These are phyloP conservation scores for Ciconia nigra DNA, from an alignment of 2,797 vertebrate genomes.

Conservation along the genomic window DNA sequence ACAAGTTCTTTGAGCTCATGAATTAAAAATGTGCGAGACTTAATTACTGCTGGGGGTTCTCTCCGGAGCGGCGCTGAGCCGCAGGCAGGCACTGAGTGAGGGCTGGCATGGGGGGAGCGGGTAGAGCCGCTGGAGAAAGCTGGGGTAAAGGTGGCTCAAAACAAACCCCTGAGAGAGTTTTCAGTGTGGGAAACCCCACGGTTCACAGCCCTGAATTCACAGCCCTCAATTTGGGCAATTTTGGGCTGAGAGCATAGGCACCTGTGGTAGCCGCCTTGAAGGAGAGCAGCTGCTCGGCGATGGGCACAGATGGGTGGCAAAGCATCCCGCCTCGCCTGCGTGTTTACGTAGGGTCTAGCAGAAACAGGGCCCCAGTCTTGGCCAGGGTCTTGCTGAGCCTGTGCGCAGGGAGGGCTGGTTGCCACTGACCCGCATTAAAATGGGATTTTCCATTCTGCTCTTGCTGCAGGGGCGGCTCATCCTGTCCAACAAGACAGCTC, in stretches of 20 bases:
- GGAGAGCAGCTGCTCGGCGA: rapidly evolving
- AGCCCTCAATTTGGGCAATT: not conserved
- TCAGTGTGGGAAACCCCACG: rapidly evolving
- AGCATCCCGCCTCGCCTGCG: not conserved
- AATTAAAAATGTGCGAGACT: conserved; percentile 4
- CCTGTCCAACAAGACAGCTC: conserved; percentile 92
- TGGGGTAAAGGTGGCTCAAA: not conserved
- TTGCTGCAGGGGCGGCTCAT: conserved; percentile 85
- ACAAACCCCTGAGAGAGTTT: not conserved
- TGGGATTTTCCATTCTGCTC: not conserved
- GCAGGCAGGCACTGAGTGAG: not conserved
- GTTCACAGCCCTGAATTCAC: not conserved
- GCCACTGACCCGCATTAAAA: not conserved
- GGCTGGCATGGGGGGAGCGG: not conserved
- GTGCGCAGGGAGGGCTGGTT: rapidly evolving
- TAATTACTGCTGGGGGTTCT: not conserved
- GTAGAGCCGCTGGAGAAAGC: not conserved
- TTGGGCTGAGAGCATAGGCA: not conserved
- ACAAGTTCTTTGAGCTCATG: not conserved
- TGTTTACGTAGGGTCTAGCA: not conserved
- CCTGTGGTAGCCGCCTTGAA: not conserved
- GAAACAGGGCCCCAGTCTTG: not conserved
- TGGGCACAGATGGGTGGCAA: not conserved
- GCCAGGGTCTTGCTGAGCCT: not conserved
- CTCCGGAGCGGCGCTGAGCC: not conserved